Conservation (phyloP, 1,140 invertebrate species). For the Drosophila kanapiae region DNA sequence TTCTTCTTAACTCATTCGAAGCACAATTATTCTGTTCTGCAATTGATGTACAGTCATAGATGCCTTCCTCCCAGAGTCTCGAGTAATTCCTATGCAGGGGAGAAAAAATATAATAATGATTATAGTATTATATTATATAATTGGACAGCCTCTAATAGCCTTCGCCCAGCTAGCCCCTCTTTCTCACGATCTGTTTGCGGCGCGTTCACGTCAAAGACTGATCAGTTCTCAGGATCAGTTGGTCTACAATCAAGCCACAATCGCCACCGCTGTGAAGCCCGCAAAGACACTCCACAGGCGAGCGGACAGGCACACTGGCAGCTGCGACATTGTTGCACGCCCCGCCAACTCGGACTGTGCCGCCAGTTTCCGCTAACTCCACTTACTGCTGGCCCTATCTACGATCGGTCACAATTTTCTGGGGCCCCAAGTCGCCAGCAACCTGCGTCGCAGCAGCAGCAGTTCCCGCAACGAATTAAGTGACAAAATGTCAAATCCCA, state of each 20-base stretch:
- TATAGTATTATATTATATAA: too few relatives aligned
- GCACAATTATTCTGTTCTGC: too few relatives aligned
- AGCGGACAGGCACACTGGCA: constrained; percentile 35
- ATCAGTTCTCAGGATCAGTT: constrained; percentile 54
- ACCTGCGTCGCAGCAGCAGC: constrained; percentile 50
- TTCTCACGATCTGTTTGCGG: constrained; percentile 68
- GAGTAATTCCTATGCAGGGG: too few relatives aligned
- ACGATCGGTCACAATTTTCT: constrained; percentile 53
- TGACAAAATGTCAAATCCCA: constrained; percentile 82
- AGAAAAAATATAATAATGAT: too few relatives aligned
- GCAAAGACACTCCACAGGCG: constrained; percentile 33
- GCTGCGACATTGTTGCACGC: constrained; percentile 59
- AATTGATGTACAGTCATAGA: too few relatives aligned
- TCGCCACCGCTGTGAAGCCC: constrained; percentile 52
- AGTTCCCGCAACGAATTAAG: constrained; percentile 73
- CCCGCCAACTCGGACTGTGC: constrained; percentile 23
- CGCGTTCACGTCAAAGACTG: constrained; percentile 54
- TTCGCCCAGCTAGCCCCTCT: constrained; percentile 4
- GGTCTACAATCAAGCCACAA: constrained; percentile 63
- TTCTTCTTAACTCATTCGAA: too few relatives aligned
- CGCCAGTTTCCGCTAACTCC: constrained; percentile 75
- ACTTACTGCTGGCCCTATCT: constrained; percentile 76
- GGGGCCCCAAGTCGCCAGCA: constrained; percentile 30
- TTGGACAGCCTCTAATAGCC: neutral
- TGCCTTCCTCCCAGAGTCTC: too few relatives aligned